Base-by-base conservation (phyloP, 2,113 vertebrate species). In the Neogobius melanostomus region DNA sequence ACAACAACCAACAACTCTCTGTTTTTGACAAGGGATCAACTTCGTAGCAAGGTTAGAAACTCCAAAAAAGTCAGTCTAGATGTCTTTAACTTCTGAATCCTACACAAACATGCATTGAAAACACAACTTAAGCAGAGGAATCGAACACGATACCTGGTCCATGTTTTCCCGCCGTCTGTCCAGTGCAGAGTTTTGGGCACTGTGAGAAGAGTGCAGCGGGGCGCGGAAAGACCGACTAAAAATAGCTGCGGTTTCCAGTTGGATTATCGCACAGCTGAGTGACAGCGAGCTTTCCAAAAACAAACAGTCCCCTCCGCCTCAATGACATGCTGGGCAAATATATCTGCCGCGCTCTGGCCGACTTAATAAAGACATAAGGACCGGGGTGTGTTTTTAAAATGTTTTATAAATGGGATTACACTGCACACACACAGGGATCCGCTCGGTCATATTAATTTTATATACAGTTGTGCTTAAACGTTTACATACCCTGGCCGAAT, bases 201-300 rank as follows among this genome's bases (percentile, higher is more conserved):
- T n/a, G 53, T 8, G 49, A 50, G 51, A 43, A 11, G 65, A 17
- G 51, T 1, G 45, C 9, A 63, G 8, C 4, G 11, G 21, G 14
- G 21, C 5, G 54, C 4, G 15, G 61, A 5, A n/a, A 57, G 43
- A n/a, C 36, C 2, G 2, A 21, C 66, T 76, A 84, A 66, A 81
- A 78, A 84, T 84, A 84, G 71, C 45, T 5, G 63, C 9, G 65
- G 64, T 16, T 28, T 71, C 46, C 68, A 70, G 64, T 28, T 0
- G 44, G 76, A 75, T 82, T 67, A 79, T 74, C 76, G 50, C 43
- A 8, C 11, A 11, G 54, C 61, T 77, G 71, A 77, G 14, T 66
- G 74, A 80, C 71, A 74, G 64, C 60, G 64, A 75, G 77, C 17
- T 45, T 6, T 49, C 74, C 49, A 67, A 15, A 71, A 74, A 65